Base-by-base conservation (phyloP, 2,888 invertebrate species). In the Cotesia congregata region DNA sequence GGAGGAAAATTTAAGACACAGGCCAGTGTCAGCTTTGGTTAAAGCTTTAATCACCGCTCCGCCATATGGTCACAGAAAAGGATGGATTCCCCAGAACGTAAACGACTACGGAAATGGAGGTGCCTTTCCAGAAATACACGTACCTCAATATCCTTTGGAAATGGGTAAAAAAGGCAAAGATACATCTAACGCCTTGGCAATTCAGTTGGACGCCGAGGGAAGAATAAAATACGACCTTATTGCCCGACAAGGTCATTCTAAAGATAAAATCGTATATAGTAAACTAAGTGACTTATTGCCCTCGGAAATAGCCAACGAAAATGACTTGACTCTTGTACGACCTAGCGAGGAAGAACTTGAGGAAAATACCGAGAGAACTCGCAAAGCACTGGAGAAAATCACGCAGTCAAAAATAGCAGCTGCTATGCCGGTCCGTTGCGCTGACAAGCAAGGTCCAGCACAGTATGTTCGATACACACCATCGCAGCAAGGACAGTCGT, bases 401-500 rank as follows among this genome's bases (percentile, higher is more conserved):
- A 97, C 97, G 0, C 95, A 93, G 85, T 91, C 92, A 1, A 98
- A 98, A 90, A 97, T 99, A 82, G 95, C 97, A 0, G 98, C 99
- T 0, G 98, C 99, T 0, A 94, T 99, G 94, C 99, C 99, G 0
- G 98, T 98, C 0, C 93, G 98, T 80, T 96, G 96, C 87, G 98
- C 98, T 0, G 97, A 98, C 72, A 98, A 97, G 91, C 91, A 93
- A 91, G 97, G 94, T 0, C 97, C 98, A 0, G 97, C 98, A 0
- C 98, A 99, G 86, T 99, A 98, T 89, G 98, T 99, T 86, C 93
- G 98, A 0, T 99, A 99, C 89, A 99, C 99, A 0, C 99, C 99
- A 0, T 97, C 98, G 0, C 98, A 99, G 87, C 99, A 99, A 91
- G 98, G 98, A 0, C 93, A 93, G 7, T 94, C 95, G 0, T 98